Evolutionary conservation across 92 coral and sea anemone species (phyloP), one percentile per base, ranked within the genome.

Genomic region (Nematostella vectensis): DNA sequence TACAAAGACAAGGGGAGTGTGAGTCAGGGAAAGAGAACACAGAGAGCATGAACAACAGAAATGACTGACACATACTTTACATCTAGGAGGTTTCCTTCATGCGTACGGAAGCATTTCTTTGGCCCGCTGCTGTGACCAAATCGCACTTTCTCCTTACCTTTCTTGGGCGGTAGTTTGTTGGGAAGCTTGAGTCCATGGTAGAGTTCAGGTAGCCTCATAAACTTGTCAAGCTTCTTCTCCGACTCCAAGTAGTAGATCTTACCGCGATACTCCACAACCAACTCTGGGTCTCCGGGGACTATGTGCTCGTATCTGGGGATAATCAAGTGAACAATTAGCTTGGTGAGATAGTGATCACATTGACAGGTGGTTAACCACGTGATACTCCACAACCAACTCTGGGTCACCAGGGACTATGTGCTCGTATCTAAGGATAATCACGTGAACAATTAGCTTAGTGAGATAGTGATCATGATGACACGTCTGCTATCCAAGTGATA

Each of bases 351-450:
- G 16, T 25, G 22, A 0, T 13, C 28, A 31, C 3, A 50, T 3
- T 50, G 4, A 16, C 15, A 47, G 8, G 19, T 47, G 15, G 9
- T 47, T 18, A 47, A 47, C n/a, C 4, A 44, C 75, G 42, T 79
- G 63, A 75, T 93, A 93, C 57, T 93, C 99, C 24, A 78, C 99
- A 22, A 93, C 96, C 11, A 93, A 67, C 37, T 93, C 93, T 33
- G 87, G 76, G 54, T 93, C 78, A 0, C 99, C 99, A 0, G 99
- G 83, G 10, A 93, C 67, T 47, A 93, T 93, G 23, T 59, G 66
- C 36, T 93, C 96, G 54, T 93, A 93, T 53, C 99, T 91, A 39
- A 6, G 42, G 43, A 54, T 44, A 24, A 44, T 44, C 20, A 44
- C 21, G 50, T 20, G 0, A 11, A 48, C 23, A 29, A 1, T 2